Base-by-base conservation (phyloP, 2,888 invertebrate species). In the Diplazon laetatorius region DNA sequence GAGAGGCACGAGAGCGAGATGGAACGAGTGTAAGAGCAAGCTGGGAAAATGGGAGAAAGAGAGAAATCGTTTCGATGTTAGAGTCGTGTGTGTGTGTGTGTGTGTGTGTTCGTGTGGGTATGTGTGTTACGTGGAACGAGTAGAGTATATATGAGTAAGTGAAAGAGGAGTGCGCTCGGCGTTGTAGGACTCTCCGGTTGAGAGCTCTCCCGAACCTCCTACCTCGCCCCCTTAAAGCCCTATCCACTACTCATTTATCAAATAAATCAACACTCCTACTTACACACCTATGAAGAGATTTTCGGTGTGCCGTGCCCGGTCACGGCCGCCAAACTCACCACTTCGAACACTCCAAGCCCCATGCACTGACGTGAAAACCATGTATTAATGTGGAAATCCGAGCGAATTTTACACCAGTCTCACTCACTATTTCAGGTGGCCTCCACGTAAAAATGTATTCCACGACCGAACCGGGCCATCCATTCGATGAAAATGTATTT, bases 261-360 rank as follows among this genome's bases (percentile, higher is more conserved):
- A 89, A 89, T 89, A 89, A 88, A 89, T 89, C 89, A 89, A 89
- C 89, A 87, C 86, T 84, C 87, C 87, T 89, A 89, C 88, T 89
- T 87, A 86, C 85, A 85, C 88, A 86, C 82, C 87, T 87, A 87
- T 85, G 85, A 86, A 87, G 87, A 88, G 89, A 86, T 87, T n/a
- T n/a, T 85, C 81, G 80, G 72, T 68, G 52, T 65, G 71, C 60
- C 52, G 42, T 55, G 25, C 37, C n/a, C 66, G 78, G 80, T 80
- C 82, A 83, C 82, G 81, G 80, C 82, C 84, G 79, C 82, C 84
- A 77, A 76, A 83, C 30, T 10, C 9, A 12, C 59, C 39, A 3
- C 39, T 59, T 59, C 37, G 6, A 35, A 16, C 16, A 12, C 55
- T 30, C 30, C 55, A 14, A 30, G 55, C 10, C 30, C 30, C 30